These are phyloP conservation scores for Prolemur simus DNA, from an alignment of 2,113 vertebrate genomes.

Conservation along the genomic window DNA sequence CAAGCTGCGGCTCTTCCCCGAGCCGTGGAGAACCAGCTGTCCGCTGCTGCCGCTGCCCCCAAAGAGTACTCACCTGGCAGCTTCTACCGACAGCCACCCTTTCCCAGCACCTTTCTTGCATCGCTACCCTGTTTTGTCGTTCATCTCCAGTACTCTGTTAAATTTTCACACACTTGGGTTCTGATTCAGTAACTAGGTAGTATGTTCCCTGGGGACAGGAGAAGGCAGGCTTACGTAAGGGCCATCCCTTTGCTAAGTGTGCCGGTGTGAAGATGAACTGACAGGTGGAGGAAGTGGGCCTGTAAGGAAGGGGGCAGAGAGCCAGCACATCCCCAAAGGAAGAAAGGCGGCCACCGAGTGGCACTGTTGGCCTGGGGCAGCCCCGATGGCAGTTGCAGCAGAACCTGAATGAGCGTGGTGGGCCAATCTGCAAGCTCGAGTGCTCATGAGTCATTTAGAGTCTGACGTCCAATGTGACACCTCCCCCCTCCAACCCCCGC, in stretches of 20 bases:
- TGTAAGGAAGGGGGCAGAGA: neutral
- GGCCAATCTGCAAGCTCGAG: neutral
- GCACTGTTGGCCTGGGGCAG: neutral
- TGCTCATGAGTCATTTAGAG: neutral
- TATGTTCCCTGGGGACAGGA: neutral
- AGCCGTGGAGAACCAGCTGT: neutral
- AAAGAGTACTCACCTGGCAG: fast-evolving
- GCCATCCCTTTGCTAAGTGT: neutral
- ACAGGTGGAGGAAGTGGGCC: neutral
- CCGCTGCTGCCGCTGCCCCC: fast-evolving
- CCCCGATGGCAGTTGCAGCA: fast-evolving
- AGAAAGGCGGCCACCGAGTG: neutral
- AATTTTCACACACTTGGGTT: neutral
- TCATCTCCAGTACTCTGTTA: neutral
- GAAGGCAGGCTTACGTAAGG: neutral
- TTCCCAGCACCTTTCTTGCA: neutral
- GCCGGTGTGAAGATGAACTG: neutral
- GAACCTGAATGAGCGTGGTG: no score
- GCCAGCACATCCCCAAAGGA: fast-evolving
- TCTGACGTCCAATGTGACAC: neutral
- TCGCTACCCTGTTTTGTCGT: fast-evolving
- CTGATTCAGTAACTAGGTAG: neutral
- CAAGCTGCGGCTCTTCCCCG: neutral
- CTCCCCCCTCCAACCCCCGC: neutral
- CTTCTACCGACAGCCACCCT: fast-evolving